These are phyloP conservation scores for Vidua chalybeata DNA, from an alignment of 2,113 vertebrate genomes.

Conservation along the genomic window DNA sequence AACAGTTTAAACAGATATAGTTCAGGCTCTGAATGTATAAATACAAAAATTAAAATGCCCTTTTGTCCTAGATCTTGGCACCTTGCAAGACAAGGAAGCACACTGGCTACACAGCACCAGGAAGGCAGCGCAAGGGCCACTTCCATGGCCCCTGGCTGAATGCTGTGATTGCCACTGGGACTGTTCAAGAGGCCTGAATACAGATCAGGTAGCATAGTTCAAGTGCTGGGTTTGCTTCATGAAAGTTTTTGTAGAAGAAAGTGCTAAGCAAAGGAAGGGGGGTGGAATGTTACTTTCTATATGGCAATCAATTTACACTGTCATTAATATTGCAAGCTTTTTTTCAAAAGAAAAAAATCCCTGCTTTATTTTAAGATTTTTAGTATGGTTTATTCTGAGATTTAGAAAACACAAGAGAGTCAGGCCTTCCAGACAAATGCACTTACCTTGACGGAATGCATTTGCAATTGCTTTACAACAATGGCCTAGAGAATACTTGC, in stretches of 20 bases:
- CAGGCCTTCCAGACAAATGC: constrained; percentile 83
- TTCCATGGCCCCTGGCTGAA: not conserved
- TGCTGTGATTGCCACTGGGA: not conserved
- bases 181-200: not conserved
- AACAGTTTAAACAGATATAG: not conserved
- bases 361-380: constrained; percentile 90
- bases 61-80: constrained; percentile 16
- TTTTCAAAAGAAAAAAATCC: constrained; percentile 52
- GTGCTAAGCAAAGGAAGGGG: constrained; percentile 2
- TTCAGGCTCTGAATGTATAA: constrained; percentile 1
- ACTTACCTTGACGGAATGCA: constrained; percentile 89
- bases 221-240: not conserved
- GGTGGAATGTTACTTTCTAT: constrained; percentile 71
- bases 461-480: constrained; percentile 90
- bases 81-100: not conserved
- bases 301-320: constrained; percentile 85
- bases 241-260: constrained; percentile 69
- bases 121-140: not conserved
- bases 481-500: constrained; percentile 89
- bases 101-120: not conserved
- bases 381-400: constrained; percentile 82
- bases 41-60: constrained; percentile 21
- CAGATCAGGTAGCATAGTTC: not conserved
- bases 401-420: constrained; percentile 93
- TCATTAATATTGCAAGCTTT: constrained; percentile 91